A percentile compares a stretch with the other conserved stretches of the same genome.
phyloP scores from a whole-genome alignment of 2,888 invertebrate species.

The Dynastes hyllus region DNA sequence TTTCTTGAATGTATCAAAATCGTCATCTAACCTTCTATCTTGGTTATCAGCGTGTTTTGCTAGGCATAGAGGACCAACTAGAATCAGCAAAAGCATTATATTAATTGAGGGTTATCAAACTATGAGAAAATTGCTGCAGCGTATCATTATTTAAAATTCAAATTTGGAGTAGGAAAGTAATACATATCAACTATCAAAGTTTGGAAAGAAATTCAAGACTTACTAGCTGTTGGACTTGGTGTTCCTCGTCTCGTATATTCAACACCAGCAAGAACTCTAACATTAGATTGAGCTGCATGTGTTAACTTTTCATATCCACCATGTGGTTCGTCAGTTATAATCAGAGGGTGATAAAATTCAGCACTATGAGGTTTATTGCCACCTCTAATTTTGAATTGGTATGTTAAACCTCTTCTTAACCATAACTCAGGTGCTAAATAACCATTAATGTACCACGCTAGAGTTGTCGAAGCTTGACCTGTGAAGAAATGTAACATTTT shows the following conservation, averaged over 20 bases:
- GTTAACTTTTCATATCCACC: slow-evolving; percentile 87
- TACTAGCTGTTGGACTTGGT: slow-evolving; percentile 84
- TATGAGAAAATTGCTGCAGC: background rate
- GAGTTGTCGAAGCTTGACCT: slow-evolving; percentile 81
- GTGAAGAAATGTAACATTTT: slow-evolving; percentile 12
- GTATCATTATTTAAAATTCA: too few relatives aligned
- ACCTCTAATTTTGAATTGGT: slow-evolving; percentile 86
- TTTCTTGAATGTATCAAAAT: slow-evolving; percentile 85
- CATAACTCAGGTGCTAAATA: slow-evolving; percentile 90
- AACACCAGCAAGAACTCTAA: slow-evolving; percentile 86
- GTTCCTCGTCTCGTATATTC: slow-evolving; percentile 88
- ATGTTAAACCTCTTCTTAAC: slow-evolving; percentile 88
- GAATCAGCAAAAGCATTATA: slow-evolving; percentile 56
- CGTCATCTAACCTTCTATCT: slow-evolving; percentile 86
- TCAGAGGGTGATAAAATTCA: slow-evolving; percentile 90
- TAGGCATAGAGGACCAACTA: slow-evolving; percentile 86
- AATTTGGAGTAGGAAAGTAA: too few relatives aligned
- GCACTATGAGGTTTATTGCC: slow-evolving; percentile 93
- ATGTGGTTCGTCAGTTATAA: slow-evolving; percentile 88
- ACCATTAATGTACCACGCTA: slow-evolving; percentile 96
- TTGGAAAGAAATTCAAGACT: background rate
- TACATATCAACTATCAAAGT: too few relatives aligned
- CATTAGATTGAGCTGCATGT: slow-evolving; percentile 80
- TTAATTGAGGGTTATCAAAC: background rate
- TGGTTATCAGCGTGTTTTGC: slow-evolving; percentile 78